Conservation (phyloP, 2,113 vertebrate genomes). For the Ciconia boyciana region DNA sequence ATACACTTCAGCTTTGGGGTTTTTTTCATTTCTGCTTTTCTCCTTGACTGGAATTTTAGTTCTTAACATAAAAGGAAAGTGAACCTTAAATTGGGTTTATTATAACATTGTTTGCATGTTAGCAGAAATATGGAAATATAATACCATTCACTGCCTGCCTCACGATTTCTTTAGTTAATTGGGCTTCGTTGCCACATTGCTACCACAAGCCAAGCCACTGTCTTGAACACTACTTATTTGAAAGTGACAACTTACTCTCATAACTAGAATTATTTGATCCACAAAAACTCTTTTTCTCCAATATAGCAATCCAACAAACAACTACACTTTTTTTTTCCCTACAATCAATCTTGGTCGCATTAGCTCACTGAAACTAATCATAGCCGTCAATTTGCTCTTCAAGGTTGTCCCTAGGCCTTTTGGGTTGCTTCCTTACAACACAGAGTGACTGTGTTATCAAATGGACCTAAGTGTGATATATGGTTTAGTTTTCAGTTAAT, state of each 20-base stretch:
- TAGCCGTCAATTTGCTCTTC: not conserved
- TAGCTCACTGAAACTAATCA: not conserved
- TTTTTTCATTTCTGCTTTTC: not conserved
- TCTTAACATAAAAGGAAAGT: not conserved
- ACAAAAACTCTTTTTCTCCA: not conserved
- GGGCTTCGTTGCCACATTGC: not conserved
- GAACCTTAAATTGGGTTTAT: rapidly evolving
- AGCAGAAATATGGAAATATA: not conserved
- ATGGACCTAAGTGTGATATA: rapidly evolving
- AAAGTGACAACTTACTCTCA: not conserved
- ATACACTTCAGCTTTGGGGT: not conserved
- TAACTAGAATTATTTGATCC: not conserved
- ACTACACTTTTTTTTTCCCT: not conserved
- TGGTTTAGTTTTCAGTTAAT: not conserved
- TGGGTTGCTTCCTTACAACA: not conserved
- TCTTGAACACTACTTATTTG: not conserved
- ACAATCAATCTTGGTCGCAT: not conserved
- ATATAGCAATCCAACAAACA: not conserved
- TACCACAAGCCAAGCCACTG: not conserved
- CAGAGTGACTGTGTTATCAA: not conserved
- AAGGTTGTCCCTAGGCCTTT: not conserved
- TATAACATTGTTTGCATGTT: not conserved
- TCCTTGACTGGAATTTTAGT: not conserved
- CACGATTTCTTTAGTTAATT: not conserved
- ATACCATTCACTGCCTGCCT: not conserved